Evolutionary conservation across 2,113 vertebrate species (phyloP).

Genomic region (Xiphorhynchus elegans): DNA sequence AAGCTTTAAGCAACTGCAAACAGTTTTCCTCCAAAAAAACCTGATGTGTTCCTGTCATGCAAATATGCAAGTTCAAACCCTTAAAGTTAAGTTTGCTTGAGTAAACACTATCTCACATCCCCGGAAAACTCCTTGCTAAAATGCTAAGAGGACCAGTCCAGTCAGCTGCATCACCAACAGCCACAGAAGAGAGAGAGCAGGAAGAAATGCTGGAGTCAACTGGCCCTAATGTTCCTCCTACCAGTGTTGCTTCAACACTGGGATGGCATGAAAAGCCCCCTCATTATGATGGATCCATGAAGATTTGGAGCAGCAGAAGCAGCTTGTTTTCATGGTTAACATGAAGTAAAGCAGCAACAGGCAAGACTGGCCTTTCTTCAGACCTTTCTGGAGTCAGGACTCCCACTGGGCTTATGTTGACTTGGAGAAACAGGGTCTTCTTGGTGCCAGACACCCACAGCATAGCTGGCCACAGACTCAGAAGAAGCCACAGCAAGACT

Average conservation of each 20-base stretch:
- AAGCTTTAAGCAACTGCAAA: neutral
- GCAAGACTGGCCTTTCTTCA: neutral
- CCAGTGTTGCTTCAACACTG: neutral
- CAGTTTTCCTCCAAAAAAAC: neutral
- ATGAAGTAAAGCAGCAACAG: neutral
- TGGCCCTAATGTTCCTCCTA: neutral
- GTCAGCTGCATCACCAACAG: neutral
- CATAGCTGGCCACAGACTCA: neutral
- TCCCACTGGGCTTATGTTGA: fast-evolving
- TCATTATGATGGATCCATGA: neutral
- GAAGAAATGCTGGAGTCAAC: neutral
- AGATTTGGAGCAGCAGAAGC: neutral
- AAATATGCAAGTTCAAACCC: neutral
- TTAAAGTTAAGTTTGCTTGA: neutral
- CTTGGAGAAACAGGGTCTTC: neutral
- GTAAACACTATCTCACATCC: neutral
- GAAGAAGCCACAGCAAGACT: neutral
- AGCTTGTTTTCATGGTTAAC: neutral
- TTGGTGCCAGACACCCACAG: neutral
- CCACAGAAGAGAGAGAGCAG: neutral
- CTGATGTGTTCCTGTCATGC: fast-evolving
- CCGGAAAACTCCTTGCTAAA: neutral
- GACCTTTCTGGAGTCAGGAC: neutral
- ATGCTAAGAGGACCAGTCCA: neutral
- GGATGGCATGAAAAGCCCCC: neutral